Evolutionary conservation across 2,797 vertebrate species (phyloP).

Genomic region (Toxotes lorentzi): DNA sequence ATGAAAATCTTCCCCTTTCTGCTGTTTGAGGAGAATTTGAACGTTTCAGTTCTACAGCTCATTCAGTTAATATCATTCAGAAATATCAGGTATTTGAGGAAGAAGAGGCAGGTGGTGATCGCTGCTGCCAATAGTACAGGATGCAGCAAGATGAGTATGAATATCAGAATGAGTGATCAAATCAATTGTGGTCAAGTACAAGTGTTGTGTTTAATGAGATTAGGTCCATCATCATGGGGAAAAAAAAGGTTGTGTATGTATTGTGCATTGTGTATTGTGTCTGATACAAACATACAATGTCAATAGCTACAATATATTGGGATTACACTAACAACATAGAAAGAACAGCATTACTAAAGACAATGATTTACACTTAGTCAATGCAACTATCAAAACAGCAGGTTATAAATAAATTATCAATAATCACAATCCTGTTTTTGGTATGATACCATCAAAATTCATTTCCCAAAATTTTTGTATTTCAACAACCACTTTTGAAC

Average conservation of each 20-base stretch:
- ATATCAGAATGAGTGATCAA: conserved; percentile 70
- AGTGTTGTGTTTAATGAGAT: conserved; percentile 82
- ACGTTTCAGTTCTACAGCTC: conserved; percentile 15
- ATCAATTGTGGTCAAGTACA: conserved; percentile 73
- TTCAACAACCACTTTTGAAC: conserved; percentile 84
- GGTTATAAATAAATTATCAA: conserved; percentile 86
- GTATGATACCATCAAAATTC: conserved; percentile 81
- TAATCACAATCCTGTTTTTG: conserved; percentile 84
- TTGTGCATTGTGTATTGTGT: conserved; percentile 77
- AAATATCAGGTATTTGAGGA: conserved; percentile 9
- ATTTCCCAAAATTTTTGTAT: conserved; percentile 78
- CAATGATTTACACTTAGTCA: conserved; percentile 86
- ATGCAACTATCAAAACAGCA: conserved; percentile 86
- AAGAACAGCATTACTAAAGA: conserved; percentile 87
- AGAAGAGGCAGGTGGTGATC: conserved; percentile 24
- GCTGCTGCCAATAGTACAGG: conserved; percentile 49
- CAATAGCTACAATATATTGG: conserved; percentile 87
- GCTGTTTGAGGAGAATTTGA: conserved; percentile 2
- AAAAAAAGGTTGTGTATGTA: conserved; percentile 71
- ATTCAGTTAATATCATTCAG: neutral
- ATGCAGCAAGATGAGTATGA: conserved; percentile 63
- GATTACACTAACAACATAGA: conserved; percentile 86
- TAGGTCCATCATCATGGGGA: conserved; percentile 82
- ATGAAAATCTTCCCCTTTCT: conserved; percentile 31
- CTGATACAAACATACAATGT: conserved; percentile 84